A percentile compares a stretch with the other conserved stretches of the same genome.
phyloP scores from a whole-genome alignment of 2,888 invertebrate species.

The Lymantria monacha region DNA sequence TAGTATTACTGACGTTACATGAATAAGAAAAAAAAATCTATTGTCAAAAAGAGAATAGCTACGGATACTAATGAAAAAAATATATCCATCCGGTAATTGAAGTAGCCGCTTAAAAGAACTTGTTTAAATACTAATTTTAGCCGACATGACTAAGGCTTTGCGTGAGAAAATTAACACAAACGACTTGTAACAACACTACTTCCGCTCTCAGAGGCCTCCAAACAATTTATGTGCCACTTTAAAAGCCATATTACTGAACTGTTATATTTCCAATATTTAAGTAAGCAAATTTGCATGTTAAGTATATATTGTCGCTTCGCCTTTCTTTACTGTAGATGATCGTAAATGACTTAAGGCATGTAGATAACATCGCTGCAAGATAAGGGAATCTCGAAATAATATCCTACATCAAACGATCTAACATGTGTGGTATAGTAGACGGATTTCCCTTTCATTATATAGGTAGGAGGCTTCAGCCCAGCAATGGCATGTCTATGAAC shows the following conservation, averaged over 20 bases:
- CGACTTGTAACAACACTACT: conserved; percentile 13
- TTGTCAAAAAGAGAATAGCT: not conserved
- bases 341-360: no score
- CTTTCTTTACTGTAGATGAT: no score
- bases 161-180: conserved; percentile 38
- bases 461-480: no score
- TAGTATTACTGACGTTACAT: not conserved
- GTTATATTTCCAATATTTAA: no score
- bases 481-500: no score
- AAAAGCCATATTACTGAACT: not conserved
- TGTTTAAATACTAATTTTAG: conserved; percentile 13
- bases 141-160: conserved; percentile 22
- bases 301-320: no score
- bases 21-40: not conserved
- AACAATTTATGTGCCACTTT: conserved; percentile 1
- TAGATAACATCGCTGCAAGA: no score
- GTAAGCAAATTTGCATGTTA: no score
- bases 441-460: no score
- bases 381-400: no score
- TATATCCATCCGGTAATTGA: conserved; percentile 6
- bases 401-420: no score
- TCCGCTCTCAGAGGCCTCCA: conserved; percentile 29
- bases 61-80: conserved; percentile 1
- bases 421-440: no score
- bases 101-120: conserved; percentile 12